phyloP scores from a whole-genome alignment of 2,113 vertebrate genomes.

The Scolopax mira region DNA sequence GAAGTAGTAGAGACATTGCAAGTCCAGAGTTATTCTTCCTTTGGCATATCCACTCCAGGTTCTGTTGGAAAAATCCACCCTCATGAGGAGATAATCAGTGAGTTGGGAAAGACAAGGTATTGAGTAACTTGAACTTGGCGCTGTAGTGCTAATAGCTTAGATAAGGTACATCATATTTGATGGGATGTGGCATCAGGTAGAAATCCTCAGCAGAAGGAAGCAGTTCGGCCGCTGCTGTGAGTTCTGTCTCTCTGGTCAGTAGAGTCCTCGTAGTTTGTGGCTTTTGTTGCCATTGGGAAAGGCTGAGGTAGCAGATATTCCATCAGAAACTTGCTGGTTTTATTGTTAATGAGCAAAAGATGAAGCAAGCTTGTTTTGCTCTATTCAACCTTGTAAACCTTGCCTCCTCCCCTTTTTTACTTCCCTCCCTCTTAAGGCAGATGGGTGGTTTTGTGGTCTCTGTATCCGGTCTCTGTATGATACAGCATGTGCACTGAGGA shows the following conservation, averaged over 20 bases:
- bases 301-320: not conserved
- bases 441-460: constrained; percentile 29
- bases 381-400: not conserved
- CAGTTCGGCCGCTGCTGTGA: not conserved
- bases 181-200: not conserved
- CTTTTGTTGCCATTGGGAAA: not conserved
- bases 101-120: not conserved
- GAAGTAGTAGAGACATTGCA: accelerated
- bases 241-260: not conserved
- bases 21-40: not conserved
- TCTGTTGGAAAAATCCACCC: not conserved
- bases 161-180: accelerated
- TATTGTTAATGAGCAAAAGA: not conserved
- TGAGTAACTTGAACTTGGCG: not conserved
- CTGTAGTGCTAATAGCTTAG: not conserved
- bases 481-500: not conserved
- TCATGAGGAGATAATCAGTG: not conserved
- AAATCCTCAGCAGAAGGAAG: not conserved
- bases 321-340: not conserved
- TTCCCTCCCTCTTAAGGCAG: not conserved
- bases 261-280: not conserved
- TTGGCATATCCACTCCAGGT: not conserved
- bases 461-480: constrained; percentile 22
- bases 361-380: not conserved
- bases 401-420: not conserved